Evolutionary conservation across 2,797 vertebrate species (phyloP).

Genomic region (Corythornis leucogaster): DNA sequence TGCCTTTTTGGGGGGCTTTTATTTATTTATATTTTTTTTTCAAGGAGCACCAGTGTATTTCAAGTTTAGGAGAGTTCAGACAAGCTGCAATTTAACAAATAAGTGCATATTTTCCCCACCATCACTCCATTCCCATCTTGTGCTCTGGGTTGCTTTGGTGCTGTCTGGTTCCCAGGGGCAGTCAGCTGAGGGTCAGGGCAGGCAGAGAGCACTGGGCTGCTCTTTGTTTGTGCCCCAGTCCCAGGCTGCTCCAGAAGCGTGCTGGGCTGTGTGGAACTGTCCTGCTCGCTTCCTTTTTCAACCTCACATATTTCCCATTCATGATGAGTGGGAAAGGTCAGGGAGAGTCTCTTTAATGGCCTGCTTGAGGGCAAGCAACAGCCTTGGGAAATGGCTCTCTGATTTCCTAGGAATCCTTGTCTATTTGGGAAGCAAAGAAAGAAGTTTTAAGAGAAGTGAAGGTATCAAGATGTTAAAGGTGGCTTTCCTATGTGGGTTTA

Average conservation of each 20-base stretch:
- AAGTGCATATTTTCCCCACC: background rate
- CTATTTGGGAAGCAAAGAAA: background rate
- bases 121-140: background rate
- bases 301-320: background rate
- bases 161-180: background rate
- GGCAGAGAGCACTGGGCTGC: background rate
- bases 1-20: background rate
- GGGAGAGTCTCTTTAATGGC: background rate
- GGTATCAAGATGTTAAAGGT: background rate
- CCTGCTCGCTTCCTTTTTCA: background rate
- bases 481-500: background rate
- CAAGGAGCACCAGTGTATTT: background rate
- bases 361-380: background rate
- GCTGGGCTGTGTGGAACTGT: background rate
- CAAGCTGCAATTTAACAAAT: background rate
- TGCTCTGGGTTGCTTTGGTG: background rate
- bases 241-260: background rate
- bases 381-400: background rate
- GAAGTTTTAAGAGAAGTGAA: background rate
- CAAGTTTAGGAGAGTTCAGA: background rate
- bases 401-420: background rate
- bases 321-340: slow-evolving; percentile 7
- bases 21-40: background rate
- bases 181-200: background rate
- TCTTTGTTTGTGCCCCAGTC: background rate